phyloP scores from a whole-genome alignment of 2,888 invertebrate species.

The Acanthoscelides obtectus region DNA sequence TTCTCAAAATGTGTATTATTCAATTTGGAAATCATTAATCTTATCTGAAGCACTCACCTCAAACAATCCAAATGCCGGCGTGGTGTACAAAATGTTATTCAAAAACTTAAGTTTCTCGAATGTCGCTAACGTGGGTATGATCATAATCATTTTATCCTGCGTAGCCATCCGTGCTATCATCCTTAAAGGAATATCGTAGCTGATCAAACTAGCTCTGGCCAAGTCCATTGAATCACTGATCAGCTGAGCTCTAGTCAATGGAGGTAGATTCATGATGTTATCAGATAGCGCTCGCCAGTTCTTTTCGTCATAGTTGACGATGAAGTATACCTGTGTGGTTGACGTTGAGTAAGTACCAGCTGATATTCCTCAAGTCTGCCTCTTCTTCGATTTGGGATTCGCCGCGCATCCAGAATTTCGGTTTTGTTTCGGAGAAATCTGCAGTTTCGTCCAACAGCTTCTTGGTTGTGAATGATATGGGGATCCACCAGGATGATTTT shows the following conservation, averaged over 20 bases:
- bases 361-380: constrained; percentile 30
- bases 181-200: constrained; percentile 55
- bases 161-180: constrained; percentile 47
- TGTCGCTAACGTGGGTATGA: constrained; percentile 58
- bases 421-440: constrained; percentile 42
- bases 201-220: constrained; percentile 53
- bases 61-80: constrained; percentile 56
- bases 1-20: too few species aligned
- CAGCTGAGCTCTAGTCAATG: constrained; percentile 62
- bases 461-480: constrained; percentile 47
- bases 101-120: constrained; percentile 56
- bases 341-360: constrained; percentile 63
- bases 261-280: constrained; percentile 54
- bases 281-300: constrained; percentile 56
- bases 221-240: constrained; percentile 64
- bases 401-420: constrained; percentile 51
- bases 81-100: constrained; percentile 54
- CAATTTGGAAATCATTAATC: too few species aligned
- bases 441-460: constrained; percentile 23
- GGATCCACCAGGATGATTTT: constrained; percentile 49
- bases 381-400: constrained; percentile 37
- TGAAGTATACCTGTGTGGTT: constrained; percentile 64
- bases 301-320: constrained; percentile 60
- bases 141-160: constrained; percentile 45
- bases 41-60: constrained; percentile 46